Percentiles rank a stretch among this genome's conserved stretches.
These are phyloP conservation scores for Aphodius sticticus DNA, from an alignment of 2,888 invertebrate genomes.

Conservation along the genomic window DNA sequence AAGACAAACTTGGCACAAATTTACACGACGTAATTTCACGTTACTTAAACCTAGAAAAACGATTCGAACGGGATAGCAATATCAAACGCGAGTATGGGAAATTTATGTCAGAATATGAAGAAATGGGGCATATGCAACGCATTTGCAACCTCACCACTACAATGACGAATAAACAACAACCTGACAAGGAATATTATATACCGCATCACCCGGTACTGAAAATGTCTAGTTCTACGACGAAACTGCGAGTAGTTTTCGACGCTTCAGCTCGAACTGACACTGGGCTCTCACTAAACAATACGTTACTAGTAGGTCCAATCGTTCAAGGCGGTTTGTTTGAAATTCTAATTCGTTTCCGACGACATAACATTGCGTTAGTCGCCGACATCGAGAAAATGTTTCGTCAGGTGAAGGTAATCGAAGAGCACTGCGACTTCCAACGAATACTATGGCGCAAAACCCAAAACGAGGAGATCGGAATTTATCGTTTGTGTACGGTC, in stretches of 20 bases:
- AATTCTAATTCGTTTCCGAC: slow-evolving; percentile 23
- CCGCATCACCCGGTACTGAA: slow-evolving; percentile 12
- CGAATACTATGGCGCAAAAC: slow-evolving; percentile 19
- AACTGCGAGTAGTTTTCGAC: slow-evolving; percentile 12
- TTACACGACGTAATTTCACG: not conserved
- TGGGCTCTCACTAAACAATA: slow-evolving; percentile 15
- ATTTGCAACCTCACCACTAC: not conserved
- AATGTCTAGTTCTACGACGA: slow-evolving; percentile 1
- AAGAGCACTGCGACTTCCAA: slow-evolving; percentile 21
- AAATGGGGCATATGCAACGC: slow-evolving; percentile 14
- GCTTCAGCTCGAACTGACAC: slow-evolving; percentile 14
- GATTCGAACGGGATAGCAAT: not conserved
- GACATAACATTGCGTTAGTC: slow-evolving; percentile 12
- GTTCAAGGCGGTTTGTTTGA: slow-evolving; percentile 19
- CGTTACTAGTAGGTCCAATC: slow-evolving; percentile 9
- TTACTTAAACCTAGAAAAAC: slow-evolving; percentile 1
- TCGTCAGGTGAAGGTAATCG: slow-evolving; percentile 12
- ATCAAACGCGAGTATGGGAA: not conserved
- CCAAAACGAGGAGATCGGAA: slow-evolving; percentile 6
- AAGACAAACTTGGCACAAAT: not conserved
- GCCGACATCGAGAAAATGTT: slow-evolving; percentile 24
- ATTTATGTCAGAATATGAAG: slow-evolving; percentile 14
- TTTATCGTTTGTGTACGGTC: slow-evolving; percentile 21
- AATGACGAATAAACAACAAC: no score
- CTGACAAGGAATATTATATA: not conserved